phyloP scores from a whole-genome alignment of 1,140 invertebrate species.

The Metopolophium dirhodum region DNA sequence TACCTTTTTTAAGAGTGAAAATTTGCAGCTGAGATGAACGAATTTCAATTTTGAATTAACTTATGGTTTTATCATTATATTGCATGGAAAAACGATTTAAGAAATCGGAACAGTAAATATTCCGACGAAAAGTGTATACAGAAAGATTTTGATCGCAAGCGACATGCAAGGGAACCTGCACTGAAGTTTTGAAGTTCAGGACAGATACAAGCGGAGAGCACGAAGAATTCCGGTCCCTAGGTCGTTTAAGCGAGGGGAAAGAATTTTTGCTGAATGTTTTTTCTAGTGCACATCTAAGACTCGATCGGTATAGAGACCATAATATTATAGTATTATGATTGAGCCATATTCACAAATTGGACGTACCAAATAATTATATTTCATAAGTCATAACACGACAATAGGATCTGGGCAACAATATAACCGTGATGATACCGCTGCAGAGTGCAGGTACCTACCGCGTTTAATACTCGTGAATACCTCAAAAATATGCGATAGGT shows the following conservation, averaged over 20 bases:
- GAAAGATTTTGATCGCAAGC: background rate
- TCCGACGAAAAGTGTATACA: background rate
- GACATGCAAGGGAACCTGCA: background rate
- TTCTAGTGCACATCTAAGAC: background rate
- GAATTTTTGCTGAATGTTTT: background rate
- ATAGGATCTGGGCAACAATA: background rate
- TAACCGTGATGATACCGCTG: background rate
- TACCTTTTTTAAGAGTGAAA: background rate
- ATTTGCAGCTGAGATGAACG: background rate
- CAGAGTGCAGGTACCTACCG: background rate
- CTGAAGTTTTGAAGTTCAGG: background rate
- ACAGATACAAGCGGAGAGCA: background rate
- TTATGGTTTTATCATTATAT: background rate
- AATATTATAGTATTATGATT: no score
- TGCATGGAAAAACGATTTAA: background rate
- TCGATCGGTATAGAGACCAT: background rate
- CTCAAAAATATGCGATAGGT: background rate
- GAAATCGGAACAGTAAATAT: background rate
- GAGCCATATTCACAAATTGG: background rate
- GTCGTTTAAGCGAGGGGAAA: background rate
- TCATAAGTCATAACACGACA: background rate
- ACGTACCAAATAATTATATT: background rate
- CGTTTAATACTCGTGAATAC: background rate
- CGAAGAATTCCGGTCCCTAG: background rate
- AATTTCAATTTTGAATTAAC: background rate